phyloP scores from a whole-genome alignment of 2,113 vertebrate species.

The Xenus cinereus region DNA sequence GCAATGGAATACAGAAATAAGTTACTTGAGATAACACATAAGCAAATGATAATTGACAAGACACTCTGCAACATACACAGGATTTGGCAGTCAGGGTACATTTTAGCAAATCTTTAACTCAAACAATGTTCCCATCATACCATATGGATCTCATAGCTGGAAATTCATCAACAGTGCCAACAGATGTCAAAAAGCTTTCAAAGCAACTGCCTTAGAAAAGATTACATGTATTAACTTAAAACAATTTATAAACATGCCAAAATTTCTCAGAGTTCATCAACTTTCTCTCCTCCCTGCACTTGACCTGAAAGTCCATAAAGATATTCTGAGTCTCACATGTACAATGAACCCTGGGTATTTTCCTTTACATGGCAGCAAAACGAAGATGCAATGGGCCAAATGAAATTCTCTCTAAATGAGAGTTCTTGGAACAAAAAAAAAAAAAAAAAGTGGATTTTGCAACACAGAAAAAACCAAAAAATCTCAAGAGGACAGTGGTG shows the following conservation, averaged over 20 bases:
- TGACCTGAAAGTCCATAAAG: neutral
- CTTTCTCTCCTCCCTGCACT: neutral
- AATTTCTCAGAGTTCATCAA: neutral
- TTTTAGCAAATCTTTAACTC: constrained; percentile 26
- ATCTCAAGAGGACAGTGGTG: neutral
- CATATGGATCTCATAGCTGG: constrained; percentile 10
- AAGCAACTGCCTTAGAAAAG: neutral
- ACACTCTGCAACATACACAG: neutral
- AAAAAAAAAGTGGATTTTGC: neutral
- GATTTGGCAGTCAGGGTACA: neutral
- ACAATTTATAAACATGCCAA: neutral
- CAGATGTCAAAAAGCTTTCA: constrained; percentile 39
- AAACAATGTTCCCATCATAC: neutral
- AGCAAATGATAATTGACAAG: neutral
- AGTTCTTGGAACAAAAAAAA: neutral
- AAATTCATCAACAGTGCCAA: constrained; percentile 13
- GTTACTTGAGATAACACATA: neutral
- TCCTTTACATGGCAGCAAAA: neutral
- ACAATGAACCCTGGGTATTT: neutral
- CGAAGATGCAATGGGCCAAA: neutral
- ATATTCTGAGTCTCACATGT: neutral
- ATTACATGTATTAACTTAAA: constrained; percentile 14
- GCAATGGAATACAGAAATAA: neutral
- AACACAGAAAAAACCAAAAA: neutral
- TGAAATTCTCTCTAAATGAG: neutral